These are phyloP conservation scores for Charanyca ferruginea DNA, from an alignment of 2,888 invertebrate species.

Conservation along the genomic window DNA sequence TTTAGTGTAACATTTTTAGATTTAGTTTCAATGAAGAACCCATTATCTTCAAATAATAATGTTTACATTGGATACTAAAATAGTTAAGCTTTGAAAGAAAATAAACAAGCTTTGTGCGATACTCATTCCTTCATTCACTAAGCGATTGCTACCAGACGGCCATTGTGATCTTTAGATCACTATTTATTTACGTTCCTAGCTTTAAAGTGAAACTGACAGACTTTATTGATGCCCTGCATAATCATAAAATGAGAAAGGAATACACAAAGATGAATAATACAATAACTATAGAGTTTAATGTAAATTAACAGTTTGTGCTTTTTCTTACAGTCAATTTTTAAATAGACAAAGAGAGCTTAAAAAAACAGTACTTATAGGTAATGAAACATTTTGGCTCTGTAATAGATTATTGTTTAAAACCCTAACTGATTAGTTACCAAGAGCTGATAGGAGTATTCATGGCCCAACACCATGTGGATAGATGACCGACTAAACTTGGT, in stretches of 20 bases:
- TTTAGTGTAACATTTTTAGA: constrained; percentile 29
- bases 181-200: constrained; percentile 28
- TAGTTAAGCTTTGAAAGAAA: constrained; percentile 31
- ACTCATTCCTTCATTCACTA: constrained; percentile 36
- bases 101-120: constrained; percentile 21
- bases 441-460: no score
- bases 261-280: not conserved
- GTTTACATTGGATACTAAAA: constrained; percentile 23
- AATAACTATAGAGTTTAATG: not conserved
- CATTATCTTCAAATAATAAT: constrained; percentile 24
- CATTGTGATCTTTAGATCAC: constrained; percentile 18
- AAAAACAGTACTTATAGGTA: not conserved
- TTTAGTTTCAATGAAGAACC: constrained; percentile 21
- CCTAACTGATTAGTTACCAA: no score
- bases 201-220: constrained; percentile 46
- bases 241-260: constrained; percentile 5
- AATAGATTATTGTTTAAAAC: no score
- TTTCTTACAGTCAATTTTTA: not conserved
- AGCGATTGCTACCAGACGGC: constrained; percentile 5
- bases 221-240: constrained; percentile 40
- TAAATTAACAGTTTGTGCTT: not conserved
- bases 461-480: no score
- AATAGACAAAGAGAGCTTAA: not conserved
- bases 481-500: no score
- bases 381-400: not conserved